Evolutionary conservation across 2,888 invertebrate genomes (phyloP).

Genomic region (Camptogramma bilineatum): DNA sequence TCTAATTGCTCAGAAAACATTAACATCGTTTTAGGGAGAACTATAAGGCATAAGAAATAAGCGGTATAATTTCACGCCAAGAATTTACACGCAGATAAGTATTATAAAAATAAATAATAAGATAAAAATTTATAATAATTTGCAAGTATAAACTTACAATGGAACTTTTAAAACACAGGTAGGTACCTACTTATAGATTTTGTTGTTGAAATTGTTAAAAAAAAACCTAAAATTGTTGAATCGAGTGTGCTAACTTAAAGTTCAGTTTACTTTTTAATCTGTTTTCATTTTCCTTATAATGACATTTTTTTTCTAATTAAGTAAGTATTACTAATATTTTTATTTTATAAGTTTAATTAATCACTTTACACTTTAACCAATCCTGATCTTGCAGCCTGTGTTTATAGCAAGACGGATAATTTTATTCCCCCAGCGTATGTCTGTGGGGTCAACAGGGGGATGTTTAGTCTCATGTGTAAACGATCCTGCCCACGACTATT

Average conservation of each 20-base stretch:
- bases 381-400: slow-evolving; percentile 58
- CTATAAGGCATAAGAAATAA: slow-evolving; percentile 48
- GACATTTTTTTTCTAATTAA: not conserved
- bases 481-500: slow-evolving; percentile 70
- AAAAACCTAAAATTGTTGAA: too few species aligned
- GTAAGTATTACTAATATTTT: too few species aligned
- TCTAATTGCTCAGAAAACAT: slow-evolving; percentile 83
- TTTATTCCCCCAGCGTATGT: slow-evolving; percentile 71
- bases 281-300: not conserved
- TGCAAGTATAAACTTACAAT: too few species aligned
- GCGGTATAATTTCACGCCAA: slow-evolving; percentile 6
- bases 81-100: too few species aligned
- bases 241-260: too few species aligned
- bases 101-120: too few species aligned
- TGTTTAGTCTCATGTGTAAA: slow-evolving; percentile 74
- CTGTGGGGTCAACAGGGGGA: slow-evolving; percentile 63
- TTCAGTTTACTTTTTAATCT: too few species aligned
- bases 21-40: slow-evolving; percentile 60
- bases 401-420: slow-evolving; percentile 69
- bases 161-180: too few species aligned
- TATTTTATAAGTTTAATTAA: too few species aligned
- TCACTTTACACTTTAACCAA: slow-evolving; percentile 50
- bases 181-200: too few species aligned
- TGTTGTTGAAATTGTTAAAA: too few species aligned
- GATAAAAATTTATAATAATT: too few species aligned